Base-by-base conservation (phyloP, 1,140 invertebrate genomes). In the Pantala flavescens region DNA sequence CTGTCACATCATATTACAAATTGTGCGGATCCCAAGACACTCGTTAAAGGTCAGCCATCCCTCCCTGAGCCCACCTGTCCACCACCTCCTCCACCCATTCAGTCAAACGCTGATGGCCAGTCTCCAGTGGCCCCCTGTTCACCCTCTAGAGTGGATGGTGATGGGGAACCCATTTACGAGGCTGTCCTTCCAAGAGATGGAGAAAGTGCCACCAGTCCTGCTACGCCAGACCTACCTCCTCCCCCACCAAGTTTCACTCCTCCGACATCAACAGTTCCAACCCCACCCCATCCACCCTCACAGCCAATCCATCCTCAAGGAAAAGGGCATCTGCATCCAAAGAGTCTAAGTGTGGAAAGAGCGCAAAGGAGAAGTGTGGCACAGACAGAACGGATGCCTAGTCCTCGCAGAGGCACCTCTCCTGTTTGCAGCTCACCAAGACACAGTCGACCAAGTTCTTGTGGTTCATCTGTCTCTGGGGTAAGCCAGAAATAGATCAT, bases 101-200 rank as follows among this genome's bases (percentile, higher is more conserved):
- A 49, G 63, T 71, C 85, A 79, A 43, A 82, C 82, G 79, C 28
- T 78, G 79, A 11, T 82, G 82, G 79, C 81, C 82, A n/a, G 78
- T 79, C 23, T 77, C 49, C 49, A 19, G n/a, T 63, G 1, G 49
- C 49, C 14, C 76, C 42, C 73, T 21, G 43, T 78, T 19, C 77
- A 77, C 43, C 43, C 80, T 75, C 79, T 81, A 42, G 79, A 78
- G 74, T 78, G 78, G 23, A 78, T 76, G 73, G 79, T 78, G 75
- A 78, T 80, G 80, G 84, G 36, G 93, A 95, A 80, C 93, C 92
- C 0, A 95, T 95, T 78, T 95, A 95, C 80, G 93, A 95, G 80
- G 88, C 91, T 0, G 90, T 95, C 19, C 84, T 91, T 74, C 91
- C 90, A 0, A 83, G 90, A 21, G 88, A 90, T 42, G 86, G 87